Base-by-base conservation (phyloP, 2,888 invertebrate species). In the Erannis defoliaria region DNA sequence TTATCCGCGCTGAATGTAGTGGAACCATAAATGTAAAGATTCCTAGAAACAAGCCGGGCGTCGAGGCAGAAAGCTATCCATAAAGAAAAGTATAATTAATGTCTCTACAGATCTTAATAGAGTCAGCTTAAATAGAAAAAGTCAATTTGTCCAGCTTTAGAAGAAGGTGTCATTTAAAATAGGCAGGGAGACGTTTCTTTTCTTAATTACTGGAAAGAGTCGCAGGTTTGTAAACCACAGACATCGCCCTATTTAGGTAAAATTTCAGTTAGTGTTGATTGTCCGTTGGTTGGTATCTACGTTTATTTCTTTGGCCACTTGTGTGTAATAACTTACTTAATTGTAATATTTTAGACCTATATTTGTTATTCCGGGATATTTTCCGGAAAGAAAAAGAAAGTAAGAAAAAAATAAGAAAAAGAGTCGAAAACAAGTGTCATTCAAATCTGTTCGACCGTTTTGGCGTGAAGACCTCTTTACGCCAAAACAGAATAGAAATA, bases 81-180 rank as follows among this genome's bases (percentile, higher is more conserved):
- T 55, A 58, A 54, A 61, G 50, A 33, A 61, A 69, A 68, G 71
- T 66, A 71, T 68, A 74, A 65, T 67, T 67, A 66, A 68, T 68
- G 67, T 56, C 62, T 55, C 62, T 37, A 45, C 50, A 54, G 58
- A 63, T 67, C 58, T 62, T 62, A 64, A 66, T 67, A 60, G 58
- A 61, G 57, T 62, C 64, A 31, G 56, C 58, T 61, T 66, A 71
- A 68, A 74, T 71, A 74, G 72, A 77, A 81, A 78, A 77, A 82
- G 76, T 80, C 82, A 80, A 86, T 88, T 88, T 85, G 80, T 86
- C 77, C 78, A 76, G 83, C 83, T 85, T 84, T 81, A 76, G 74
- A 75, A 68, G 67, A 75, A 78, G 82, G 79, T 77, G 72, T 80
- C 77, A 82, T 85, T 87, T 82, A 84, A 89, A 87, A 79, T 56